A percentile compares a stretch with the other conserved stretches of the same genome.
These are phyloP conservation scores for Trachymyrmex cornetzi DNA, from an alignment of 1,140 invertebrate genomes.

Conservation along the genomic window DNA sequence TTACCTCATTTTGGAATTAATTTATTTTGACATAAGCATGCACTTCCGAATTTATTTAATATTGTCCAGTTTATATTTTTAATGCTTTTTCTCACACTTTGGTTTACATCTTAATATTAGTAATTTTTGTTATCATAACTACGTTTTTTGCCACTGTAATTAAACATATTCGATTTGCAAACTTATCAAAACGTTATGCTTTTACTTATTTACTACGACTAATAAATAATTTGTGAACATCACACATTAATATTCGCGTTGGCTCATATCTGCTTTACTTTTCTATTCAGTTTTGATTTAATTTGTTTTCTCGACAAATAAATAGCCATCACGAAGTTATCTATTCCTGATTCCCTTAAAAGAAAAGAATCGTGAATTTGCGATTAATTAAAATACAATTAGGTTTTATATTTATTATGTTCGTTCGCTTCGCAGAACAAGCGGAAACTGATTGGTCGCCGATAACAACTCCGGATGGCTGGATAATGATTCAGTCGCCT, in stretches of 20 bases:
- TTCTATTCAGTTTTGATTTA: neutral
- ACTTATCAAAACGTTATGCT: no score
- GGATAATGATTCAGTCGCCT: constrained; percentile 88
- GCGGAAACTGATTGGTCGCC: constrained; percentile 86
- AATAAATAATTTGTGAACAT: no score
- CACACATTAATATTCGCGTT: no score
- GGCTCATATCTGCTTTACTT: no score
- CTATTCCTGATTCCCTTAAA: neutral
- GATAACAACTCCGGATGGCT: constrained; percentile 89
- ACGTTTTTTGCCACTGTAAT: no score
- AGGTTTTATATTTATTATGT: neutral
- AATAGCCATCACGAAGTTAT: neutral
- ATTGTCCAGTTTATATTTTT: no score
- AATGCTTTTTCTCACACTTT: no score
- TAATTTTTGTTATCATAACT: no score
- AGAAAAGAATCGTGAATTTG: neutral
- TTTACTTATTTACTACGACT: no score
- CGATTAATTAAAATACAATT: constrained; percentile 26
- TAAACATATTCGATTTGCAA: no score
- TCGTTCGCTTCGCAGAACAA: constrained; percentile 80
- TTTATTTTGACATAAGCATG: neutral
- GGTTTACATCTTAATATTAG: no score
- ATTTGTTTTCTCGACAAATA: neutral
- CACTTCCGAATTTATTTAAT: no score
- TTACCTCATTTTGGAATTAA: neutral